phyloP scores from a whole-genome alignment of 2,888 invertebrate genomes.

The Macrophya alboannulata region DNA sequence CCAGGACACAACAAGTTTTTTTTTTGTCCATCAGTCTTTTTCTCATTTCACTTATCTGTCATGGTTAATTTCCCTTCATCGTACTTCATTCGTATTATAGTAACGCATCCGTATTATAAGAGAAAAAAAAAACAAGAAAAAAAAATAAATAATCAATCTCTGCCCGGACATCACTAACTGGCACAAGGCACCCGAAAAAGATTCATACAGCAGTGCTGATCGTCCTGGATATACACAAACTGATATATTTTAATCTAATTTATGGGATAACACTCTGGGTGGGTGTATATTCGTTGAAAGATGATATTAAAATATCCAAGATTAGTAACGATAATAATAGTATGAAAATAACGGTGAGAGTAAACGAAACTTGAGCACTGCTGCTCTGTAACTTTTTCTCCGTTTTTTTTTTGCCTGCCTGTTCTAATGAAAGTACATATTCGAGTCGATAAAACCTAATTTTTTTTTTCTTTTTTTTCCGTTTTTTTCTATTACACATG shows the following conservation, averaged over 20 bases:
- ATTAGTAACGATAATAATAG: not conserved
- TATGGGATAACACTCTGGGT: not conserved
- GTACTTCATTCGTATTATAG: not conserved
- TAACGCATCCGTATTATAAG: slow-evolving; percentile 1
- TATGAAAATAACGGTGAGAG: not conserved
- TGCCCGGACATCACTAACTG: not conserved
- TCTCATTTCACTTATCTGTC: slow-evolving; percentile 76
- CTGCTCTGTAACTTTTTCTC: not conserved
- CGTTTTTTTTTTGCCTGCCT: not conserved
- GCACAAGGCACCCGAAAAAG: not conserved
- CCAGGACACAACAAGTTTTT: slow-evolving; percentile 57
- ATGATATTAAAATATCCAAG: slow-evolving; percentile 6
- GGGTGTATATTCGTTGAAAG: not conserved
- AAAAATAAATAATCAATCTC: not conserved
- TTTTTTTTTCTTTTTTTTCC: not conserved
- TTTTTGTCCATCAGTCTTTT: slow-evolving; percentile 75
- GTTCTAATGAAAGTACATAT: not conserved
- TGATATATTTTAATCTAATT: not conserved
- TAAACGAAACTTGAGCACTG: not conserved
- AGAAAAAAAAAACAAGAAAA: not conserved
- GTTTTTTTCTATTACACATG: slow-evolving; percentile 8
- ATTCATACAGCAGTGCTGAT: not conserved
- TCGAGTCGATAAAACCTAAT: not conserved
- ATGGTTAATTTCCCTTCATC: slow-evolving; percentile 70
- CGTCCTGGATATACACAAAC: not conserved